Conservation (phyloP, 2,113 vertebrate species). For the Galemys pyrenaicus region DNA sequence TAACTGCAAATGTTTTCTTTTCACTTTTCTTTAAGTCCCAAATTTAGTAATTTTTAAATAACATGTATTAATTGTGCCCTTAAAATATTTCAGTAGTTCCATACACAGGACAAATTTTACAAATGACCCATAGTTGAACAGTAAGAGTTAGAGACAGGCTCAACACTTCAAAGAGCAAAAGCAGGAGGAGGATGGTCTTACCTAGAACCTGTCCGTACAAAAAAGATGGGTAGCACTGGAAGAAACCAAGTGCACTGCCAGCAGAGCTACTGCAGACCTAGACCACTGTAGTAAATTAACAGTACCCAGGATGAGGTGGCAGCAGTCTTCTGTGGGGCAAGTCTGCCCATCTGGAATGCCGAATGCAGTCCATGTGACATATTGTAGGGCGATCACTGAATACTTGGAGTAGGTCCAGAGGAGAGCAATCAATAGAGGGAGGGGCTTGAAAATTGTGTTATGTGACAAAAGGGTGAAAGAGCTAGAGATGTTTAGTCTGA, state of each 20-base stretch:
- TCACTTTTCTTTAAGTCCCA: background rate
- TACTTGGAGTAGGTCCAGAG: conserved; percentile 59
- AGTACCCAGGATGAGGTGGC: background rate
- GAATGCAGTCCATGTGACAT: background rate
- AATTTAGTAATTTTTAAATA: conserved; percentile 13
- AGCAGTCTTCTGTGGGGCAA: background rate
- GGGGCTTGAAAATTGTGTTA: conserved; percentile 1
- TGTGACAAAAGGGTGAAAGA: conserved; percentile 57
- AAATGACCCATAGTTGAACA: background rate
- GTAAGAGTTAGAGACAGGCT: background rate
- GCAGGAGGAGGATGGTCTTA: background rate
- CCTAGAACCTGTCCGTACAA: background rate
- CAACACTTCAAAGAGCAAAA: background rate
- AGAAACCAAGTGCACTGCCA: background rate
- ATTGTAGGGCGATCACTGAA: background rate
- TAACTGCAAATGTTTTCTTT: background rate
- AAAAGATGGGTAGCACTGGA: background rate
- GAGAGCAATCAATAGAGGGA: background rate
- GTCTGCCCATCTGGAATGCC: background rate
- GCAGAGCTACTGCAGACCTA: background rate
- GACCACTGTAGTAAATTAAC: background rate
- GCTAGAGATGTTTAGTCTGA: conserved; percentile 74
- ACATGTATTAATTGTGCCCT: background rate
- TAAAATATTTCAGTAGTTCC: background rate
- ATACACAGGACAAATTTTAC: background rate